Conservation (phyloP, 2,888 invertebrate species). For the Drosophila quasianomalipes region DNA sequence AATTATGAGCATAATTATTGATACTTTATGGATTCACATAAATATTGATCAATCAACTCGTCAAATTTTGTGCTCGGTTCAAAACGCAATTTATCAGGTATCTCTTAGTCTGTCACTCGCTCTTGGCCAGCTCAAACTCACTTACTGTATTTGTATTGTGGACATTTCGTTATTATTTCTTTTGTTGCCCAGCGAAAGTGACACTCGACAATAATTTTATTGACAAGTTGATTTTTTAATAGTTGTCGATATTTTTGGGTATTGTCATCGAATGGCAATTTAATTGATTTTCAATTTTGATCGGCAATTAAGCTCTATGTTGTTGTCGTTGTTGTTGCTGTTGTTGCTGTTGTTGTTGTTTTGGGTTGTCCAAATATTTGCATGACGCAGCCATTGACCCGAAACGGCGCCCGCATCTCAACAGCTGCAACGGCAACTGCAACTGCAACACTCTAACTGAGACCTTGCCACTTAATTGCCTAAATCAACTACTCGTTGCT, state of each 20-base stretch:
- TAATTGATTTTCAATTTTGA: conserved; percentile 54
- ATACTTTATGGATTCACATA: neutral
- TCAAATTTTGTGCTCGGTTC: neutral
- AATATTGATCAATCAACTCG: neutral
- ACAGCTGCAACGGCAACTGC: conserved; percentile 9
- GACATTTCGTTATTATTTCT: neutral
- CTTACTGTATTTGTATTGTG: conserved; percentile 8
- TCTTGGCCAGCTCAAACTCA: neutral
- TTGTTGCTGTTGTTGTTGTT: neutral
- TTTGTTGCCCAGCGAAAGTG: conserved; percentile 22
- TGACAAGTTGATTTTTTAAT: conserved; percentile 7
- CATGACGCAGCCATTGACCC: conserved; percentile 63
- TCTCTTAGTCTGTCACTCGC: neutral
- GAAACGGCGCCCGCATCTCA: conserved; percentile 57
- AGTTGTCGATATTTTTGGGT: neutral
- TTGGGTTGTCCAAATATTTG: conserved; percentile 51
- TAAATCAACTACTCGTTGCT: conserved; percentile 49
- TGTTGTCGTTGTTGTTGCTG: neutral
- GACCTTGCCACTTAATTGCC: conserved; percentile 60
- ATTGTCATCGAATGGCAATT: conserved; percentile 41
- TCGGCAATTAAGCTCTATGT: conserved; percentile 41
- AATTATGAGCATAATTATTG: neutral
- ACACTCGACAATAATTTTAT: conserved; percentile 18
- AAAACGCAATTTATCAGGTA: neutral
- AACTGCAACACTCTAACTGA: conserved; percentile 11